Evolutionary conservation across 2,888 invertebrate species (phyloP), one percentile per base, ranked within the genome.

Genomic region (Alitta virens): DNA sequence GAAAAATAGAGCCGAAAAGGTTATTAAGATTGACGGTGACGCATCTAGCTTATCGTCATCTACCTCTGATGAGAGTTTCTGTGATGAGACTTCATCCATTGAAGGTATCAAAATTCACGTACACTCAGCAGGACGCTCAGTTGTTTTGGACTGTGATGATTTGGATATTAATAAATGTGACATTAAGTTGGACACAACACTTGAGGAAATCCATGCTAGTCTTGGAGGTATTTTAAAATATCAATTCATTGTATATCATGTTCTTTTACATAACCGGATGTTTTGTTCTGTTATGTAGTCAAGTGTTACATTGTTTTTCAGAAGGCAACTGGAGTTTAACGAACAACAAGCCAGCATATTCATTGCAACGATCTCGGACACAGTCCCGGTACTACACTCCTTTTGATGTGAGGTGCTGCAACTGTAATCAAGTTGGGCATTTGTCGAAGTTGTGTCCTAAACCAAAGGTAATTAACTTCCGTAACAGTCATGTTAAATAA

Each of bases 341-440:
- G 24, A 1, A 12, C 2, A 14, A 24, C 5, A 43, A 38, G 16
- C 24, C 14, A 24, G 18, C 12, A 9, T 23, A 9, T 7, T 24
- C 21, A 23, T 14, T 23, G 24, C 18, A 9, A 1, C 5, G 33
- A 12, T 33, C 33, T 33, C 14, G 2, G 5, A 42, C n/a, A 9
- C 16, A n/a, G 9, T 14, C 16, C 1, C 56, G 56, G 1, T 56
- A 56, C 56, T 56, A 42, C 43, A 52, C 33, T 3, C 25, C 51
- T n/a, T 25, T 60, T 16, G 55, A 60, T 63, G 56, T 69, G 25
- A 63, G 60, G 27, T 76, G 76, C 60, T 49, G 67, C 49, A 75
- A 76, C 58, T 76, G 76, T 68, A 69, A 72, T 25, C 64, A 70
- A 59, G 58, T 63, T 16, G 75, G 75, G 2, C 76, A 76, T 64